phyloP scores from a whole-genome alignment of 2,113 vertebrate genomes.

The Columba janthina region DNA sequence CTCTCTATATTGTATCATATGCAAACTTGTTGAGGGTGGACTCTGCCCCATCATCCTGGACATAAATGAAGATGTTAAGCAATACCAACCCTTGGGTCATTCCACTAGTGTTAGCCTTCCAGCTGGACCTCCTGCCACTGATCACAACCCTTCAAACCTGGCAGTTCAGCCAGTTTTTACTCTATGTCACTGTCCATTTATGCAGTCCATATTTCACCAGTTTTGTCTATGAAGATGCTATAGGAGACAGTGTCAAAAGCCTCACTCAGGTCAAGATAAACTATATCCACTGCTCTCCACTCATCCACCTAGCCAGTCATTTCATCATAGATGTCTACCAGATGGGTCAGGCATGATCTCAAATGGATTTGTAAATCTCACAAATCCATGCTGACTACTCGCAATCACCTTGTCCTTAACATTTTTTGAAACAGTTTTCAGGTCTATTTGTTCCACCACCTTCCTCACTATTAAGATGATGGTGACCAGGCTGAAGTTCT shows the following conservation, averaged over 20 bases:
- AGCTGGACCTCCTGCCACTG: neutral
- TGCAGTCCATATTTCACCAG: neutral
- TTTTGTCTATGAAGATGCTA: neutral
- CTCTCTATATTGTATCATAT: neutral
- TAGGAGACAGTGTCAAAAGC: neutral
- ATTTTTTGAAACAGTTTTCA: neutral
- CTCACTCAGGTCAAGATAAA: neutral
- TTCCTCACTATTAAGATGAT: neutral
- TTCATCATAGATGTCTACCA: neutral
- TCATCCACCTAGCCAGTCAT: neutral
- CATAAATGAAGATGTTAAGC: neutral
- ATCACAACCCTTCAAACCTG: neutral
- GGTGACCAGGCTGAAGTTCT: neutral
- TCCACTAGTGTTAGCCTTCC: accelerated
- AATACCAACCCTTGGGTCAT: neutral
- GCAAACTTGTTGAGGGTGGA: neutral
- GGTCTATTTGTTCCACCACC: neutral
- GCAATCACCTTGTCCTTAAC: neutral
- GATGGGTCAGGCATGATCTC: neutral
- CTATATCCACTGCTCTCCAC: neutral
- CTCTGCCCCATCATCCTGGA: neutral
- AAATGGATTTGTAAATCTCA: neutral
- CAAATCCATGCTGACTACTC: neutral
- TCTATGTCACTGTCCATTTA: neutral
- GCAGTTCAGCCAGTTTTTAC: neutral